phyloP scores from a whole-genome alignment of 2,888 invertebrate species.

The Cantharis rufa region DNA sequence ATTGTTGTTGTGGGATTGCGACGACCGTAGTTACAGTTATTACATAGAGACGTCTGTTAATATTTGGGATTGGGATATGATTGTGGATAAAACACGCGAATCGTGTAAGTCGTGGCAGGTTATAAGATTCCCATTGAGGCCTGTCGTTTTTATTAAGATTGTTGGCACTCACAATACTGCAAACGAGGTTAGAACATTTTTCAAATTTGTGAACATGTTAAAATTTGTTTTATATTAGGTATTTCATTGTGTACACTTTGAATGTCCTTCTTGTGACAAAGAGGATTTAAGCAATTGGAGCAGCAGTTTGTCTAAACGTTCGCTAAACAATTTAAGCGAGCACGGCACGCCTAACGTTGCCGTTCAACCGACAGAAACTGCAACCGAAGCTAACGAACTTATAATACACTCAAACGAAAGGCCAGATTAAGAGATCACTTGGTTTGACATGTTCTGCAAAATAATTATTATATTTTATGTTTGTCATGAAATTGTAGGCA shows the following conservation, averaged over 20 bases:
- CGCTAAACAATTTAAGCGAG: constrained; percentile 17
- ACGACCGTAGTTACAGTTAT: constrained; percentile 92
- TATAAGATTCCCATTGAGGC: constrained; percentile 79
- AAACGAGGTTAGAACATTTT: constrained; percentile 73
- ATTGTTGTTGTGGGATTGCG: constrained; percentile 96
- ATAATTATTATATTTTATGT: background rate
- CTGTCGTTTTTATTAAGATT: constrained; percentile 92
- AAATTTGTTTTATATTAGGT: constrained; percentile 63
- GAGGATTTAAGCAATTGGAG: constrained; percentile 40
- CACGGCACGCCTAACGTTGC: constrained; percentile 19
- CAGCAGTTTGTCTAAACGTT: constrained; percentile 13
- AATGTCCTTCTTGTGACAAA: constrained; percentile 79
- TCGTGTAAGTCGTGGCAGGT: constrained; percentile 94
- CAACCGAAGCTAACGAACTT: constrained; percentile 51
- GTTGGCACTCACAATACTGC: constrained; percentile 97
- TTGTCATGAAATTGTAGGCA: background rate
- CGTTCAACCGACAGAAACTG: constrained; percentile 49
- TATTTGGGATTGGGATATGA: constrained; percentile 88
- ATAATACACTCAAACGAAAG: constrained; percentile 30
- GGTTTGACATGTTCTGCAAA: background rate
- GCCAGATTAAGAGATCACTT: constrained; percentile 14
- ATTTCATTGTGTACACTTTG: constrained; percentile 97
- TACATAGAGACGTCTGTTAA: constrained; percentile 94
- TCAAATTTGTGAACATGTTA: background rate
- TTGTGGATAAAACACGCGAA: constrained; percentile 86